Evolutionary conservation across 2,888 invertebrate genomes (phyloP).

Genomic region (Agonopterix arenella): DNA sequence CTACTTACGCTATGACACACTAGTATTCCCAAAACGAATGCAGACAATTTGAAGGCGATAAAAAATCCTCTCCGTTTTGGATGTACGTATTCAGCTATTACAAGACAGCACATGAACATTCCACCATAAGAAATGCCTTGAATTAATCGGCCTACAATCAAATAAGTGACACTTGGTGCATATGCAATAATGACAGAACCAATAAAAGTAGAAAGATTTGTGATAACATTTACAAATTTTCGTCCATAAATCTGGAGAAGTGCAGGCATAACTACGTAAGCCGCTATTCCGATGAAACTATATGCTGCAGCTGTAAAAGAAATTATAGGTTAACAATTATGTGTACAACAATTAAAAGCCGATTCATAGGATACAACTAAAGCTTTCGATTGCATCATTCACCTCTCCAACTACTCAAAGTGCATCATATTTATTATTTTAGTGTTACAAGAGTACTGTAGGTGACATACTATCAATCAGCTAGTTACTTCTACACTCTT

Average conservation of each 20-base stretch:
- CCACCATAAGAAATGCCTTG: constrained; percentile 18
- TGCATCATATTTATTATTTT: no score
- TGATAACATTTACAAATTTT: constrained; percentile 10
- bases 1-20: constrained; percentile 16
- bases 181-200: constrained; percentile 16
- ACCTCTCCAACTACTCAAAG: no score
- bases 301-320: constrained; percentile 6
- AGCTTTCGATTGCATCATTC: no score
- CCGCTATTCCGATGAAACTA: constrained; percentile 7
- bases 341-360: background rate
- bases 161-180: constrained; percentile 11
- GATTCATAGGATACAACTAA: no score
- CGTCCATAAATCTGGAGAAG: constrained; percentile 19
- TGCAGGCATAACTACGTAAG: constrained; percentile 14
- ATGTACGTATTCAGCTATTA: constrained; percentile 18
- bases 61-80: constrained; percentile 18
- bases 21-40: background rate
- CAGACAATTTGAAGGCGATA: constrained; percentile 1
- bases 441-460: no score
- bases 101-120: constrained; percentile 10
- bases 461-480: no score
- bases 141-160: constrained; percentile 15
- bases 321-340: background rate
- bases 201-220: constrained; percentile 11
- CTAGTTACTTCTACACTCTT: no score